Percentiles rank a stretch among this genome's conserved stretches.
Conservation (phyloP, 1,140 invertebrate genomes). For the Drosophila setifemur region DNA sequence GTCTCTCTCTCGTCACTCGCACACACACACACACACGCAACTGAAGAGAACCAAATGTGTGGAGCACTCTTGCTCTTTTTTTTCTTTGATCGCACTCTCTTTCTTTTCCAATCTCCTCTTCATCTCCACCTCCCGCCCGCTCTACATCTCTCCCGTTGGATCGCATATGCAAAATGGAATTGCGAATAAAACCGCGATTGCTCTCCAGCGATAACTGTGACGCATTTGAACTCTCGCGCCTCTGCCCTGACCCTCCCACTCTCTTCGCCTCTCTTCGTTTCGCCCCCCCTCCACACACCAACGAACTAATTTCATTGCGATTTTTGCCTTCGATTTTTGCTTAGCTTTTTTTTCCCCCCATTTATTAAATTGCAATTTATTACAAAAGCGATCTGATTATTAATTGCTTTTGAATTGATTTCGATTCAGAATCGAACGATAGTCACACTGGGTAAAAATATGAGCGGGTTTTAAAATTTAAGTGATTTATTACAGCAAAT, state of each 20-base stretch:
- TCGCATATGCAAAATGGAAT: slow-evolving; percentile 53
- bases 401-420: slow-evolving; percentile 75
- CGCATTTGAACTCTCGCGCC: slow-evolving; percentile 51
- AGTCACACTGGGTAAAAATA: not conserved
- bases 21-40: slow-evolving; percentile 13
- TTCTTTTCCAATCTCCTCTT: not conserved
- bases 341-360: slow-evolving; percentile 35
- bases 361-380: slow-evolving; percentile 76
- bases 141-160: too few species aligned
- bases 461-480: not conserved
- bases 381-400: slow-evolving; percentile 75
- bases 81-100: slow-evolving; percentile 12
- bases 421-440: slow-evolving; percentile 36
- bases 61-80: slow-evolving; percentile 33
- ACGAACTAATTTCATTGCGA: slow-evolving; percentile 50
- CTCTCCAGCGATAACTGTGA: slow-evolving; percentile 40
- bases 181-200: slow-evolving; percentile 47
- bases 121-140: slow-evolving; percentile 16
- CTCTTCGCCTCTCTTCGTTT: not conserved
- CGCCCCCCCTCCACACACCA: not conserved
- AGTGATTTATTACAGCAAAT: too few species aligned
- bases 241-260: slow-evolving; percentile 15
- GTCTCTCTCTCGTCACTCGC: slow-evolving; percentile 47
- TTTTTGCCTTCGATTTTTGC: slow-evolving; percentile 49
- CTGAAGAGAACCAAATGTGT: slow-evolving; percentile 15